Evolutionary conservation across 2,113 vertebrate genomes (phyloP).

Genomic region (Monopterus albus): DNA sequence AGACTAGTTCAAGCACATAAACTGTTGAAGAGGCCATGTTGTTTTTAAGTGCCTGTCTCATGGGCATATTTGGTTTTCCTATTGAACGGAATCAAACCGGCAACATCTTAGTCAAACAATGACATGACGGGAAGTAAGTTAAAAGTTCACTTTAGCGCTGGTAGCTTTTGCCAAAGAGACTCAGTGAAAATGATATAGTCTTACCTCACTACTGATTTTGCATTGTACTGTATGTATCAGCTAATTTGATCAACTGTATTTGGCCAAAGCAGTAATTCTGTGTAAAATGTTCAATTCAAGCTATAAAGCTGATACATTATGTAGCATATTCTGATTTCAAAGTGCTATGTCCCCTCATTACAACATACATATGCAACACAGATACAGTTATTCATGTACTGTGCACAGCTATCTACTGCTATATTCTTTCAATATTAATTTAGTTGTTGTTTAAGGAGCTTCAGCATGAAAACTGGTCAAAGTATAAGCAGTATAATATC

Average conservation of each 20-base stretch:
- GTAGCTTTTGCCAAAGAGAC: neutral
- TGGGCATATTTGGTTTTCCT: neutral
- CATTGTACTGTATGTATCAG: too few relatives aligned
- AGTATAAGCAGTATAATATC: too few relatives aligned
- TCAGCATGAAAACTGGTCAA: too few relatives aligned
- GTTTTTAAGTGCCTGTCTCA: fast-evolving
- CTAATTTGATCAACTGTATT: too few relatives aligned
- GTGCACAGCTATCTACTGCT: too few relatives aligned
- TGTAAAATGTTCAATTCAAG: neutral
- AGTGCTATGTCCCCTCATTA: neutral
- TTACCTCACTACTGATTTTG: neutral
- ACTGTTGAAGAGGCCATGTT: neutral
- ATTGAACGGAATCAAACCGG: neutral
- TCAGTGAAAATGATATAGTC: neutral
- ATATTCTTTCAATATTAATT: too few relatives aligned
- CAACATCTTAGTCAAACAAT: neutral
- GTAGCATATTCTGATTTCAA: neutral
- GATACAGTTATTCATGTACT: neutral
- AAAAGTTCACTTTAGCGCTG: neutral
- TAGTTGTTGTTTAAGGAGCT: too few relatives aligned
- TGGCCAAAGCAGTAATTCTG: neutral
- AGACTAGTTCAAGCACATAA: neutral
- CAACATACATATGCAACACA: neutral
- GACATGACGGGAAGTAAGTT: neutral
- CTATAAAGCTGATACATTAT: neutral